Conservation (phyloP, 2,113 vertebrate species). For the Clarias macrocephalus region DNA sequence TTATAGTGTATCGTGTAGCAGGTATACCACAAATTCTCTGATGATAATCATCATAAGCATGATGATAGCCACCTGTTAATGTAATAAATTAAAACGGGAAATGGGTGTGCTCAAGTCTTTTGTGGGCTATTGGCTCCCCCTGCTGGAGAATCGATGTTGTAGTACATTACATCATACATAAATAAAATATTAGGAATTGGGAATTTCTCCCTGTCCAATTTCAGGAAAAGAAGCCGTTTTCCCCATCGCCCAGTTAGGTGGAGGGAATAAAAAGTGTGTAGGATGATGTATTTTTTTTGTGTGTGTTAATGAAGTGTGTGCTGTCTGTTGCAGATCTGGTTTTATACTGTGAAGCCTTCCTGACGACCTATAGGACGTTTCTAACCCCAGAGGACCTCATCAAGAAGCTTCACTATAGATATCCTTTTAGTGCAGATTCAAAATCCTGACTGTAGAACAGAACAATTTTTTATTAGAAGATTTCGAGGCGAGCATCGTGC, state of each 20-base stretch:
- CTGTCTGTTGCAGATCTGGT: slow-evolving; percentile 75
- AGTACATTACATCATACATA: not conserved
- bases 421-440: slow-evolving; percentile 73
- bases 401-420: slow-evolving; percentile 90
- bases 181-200: not conserved
- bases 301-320: slow-evolving; percentile 15
- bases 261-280: not conserved
- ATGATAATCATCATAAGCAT: not conserved
- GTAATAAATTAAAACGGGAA: not conserved
- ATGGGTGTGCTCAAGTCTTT: not conserved
- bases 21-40: not conserved
- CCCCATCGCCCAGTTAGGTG: not conserved
- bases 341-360: slow-evolving; percentile 90
- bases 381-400: slow-evolving; percentile 87
- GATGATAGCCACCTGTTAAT: not conserved
- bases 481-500: not conserved
- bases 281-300: not conserved
- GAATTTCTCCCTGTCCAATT: too few species aligned
- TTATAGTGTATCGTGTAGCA: not conserved
- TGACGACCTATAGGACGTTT: slow-evolving; percentile 91
- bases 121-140: not conserved
- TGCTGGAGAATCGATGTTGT: not conserved
- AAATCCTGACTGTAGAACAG: not conserved
- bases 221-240: not conserved
- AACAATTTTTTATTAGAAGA: slow-evolving; percentile 14